Base-by-base conservation (phyloP, 2,797 vertebrate species). In the Aeoliscus strigatus region DNA sequence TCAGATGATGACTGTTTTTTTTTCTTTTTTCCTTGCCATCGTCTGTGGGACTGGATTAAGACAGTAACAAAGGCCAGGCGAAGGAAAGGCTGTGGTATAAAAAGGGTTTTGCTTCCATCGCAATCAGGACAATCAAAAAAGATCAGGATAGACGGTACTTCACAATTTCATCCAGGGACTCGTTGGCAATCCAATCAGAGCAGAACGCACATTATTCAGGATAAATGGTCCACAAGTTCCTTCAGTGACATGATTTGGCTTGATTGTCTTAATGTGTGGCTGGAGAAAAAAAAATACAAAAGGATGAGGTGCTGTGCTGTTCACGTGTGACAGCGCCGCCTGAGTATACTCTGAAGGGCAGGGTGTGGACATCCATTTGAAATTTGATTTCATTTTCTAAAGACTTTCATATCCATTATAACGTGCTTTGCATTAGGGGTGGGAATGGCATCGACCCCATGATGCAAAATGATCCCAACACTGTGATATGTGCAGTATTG, bases 41-140 rank as follows among this genome's bases (percentile, higher is more conserved):
- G n/a, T 10, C n/a, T 28, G 3, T 6, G 29, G 15, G 9, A 27
- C 25, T 15, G 27, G 14, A 34, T 11, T 16, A 43, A 9, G 4
- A 31, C n/a, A 12, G 35, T 9, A 53, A 24, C 13, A 21, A 11
- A 15, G 3, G 13, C 24, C 1, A 34, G 25, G 29, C 27, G 28
- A 39, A 21, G 12, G 33, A 31, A 27, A 45, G 39, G 12, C 37
- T 16, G 4, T 13, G 27, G 18, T 21, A 28, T 11, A 14, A 21
- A 27, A 14, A n/a, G 8, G 21, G 45, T 35, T 63, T 68, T 26
- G 43, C 40, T 51, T 57, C 38, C 12, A 24, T 14, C 51, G 60
- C 53, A 63, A 77, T 78, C 66, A 70, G 15, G 15, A 39, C 51
- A 72, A 66, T 75, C 62, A 65, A 60, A 66, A 40, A 28, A 23